Percentiles rank a stretch among this genome's conserved stretches.
Conservation (phyloP, 2,113 vertebrate species). For the Nerophis ophidion region DNA sequence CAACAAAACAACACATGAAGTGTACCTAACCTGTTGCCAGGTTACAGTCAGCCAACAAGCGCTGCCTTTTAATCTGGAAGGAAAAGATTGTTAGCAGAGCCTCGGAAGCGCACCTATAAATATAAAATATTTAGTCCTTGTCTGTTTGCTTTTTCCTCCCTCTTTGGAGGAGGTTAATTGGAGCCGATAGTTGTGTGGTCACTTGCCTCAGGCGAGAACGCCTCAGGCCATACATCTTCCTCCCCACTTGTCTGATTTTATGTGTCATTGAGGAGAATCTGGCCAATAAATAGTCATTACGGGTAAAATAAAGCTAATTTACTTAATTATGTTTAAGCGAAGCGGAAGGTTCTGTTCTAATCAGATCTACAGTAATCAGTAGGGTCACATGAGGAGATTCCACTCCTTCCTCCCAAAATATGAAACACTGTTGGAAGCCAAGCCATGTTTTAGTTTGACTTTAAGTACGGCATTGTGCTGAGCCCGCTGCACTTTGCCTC, state of each 20-base stretch:
- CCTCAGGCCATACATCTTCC: slow-evolving; percentile 43
- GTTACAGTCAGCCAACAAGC: slow-evolving; percentile 50
- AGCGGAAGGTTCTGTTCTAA: slow-evolving; percentile 20
- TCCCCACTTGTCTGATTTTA: slow-evolving; percentile 29
- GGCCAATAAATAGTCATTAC: slow-evolving; percentile 16
- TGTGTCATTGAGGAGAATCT: slow-evolving; percentile 34
- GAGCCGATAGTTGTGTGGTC: slow-evolving; percentile 47
- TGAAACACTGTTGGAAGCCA: not conserved
- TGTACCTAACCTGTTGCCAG: slow-evolving; percentile 62
- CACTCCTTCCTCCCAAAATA: not conserved
- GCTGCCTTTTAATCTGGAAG: slow-evolving; percentile 45
- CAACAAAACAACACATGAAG: slow-evolving; percentile 36
- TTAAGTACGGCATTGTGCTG: slow-evolving; percentile 34
- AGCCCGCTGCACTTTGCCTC: slow-evolving; percentile 37
- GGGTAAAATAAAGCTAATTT: slow-evolving; percentile 31
- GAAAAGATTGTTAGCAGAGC: slow-evolving; percentile 37
- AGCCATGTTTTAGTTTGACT: slow-evolving; percentile 20
- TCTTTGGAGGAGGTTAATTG: slow-evolving; percentile 55
- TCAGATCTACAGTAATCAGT: slow-evolving; percentile 16
- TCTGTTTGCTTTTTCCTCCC: slow-evolving; percentile 50
- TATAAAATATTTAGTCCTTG: slow-evolving; percentile 57
- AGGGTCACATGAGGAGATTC: slow-evolving; percentile 27
- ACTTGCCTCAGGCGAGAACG: slow-evolving; percentile 47
- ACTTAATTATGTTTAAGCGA: slow-evolving; percentile 5
- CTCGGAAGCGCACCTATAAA: slow-evolving; percentile 53